A percentile compares a stretch with the other conserved stretches of the same genome.
Conservation (phyloP, 2,888 invertebrate genomes). For the Colletes collaris region DNA sequence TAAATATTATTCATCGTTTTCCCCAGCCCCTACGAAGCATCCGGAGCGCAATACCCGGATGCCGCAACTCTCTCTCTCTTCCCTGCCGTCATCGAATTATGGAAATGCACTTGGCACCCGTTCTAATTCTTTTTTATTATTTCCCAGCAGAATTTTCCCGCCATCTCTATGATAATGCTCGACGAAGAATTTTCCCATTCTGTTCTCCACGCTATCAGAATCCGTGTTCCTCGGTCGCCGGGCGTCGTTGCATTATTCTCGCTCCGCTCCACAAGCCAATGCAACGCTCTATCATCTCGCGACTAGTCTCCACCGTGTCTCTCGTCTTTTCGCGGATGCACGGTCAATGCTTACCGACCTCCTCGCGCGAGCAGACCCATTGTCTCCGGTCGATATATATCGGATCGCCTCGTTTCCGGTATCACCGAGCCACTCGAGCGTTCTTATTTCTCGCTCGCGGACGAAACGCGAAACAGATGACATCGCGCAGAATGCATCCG, state of each 20-base stretch:
- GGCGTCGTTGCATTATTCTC: slow-evolving; percentile 33
- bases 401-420: too few relatives aligned
- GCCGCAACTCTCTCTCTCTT: not conserved
- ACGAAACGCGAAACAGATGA: too few relatives aligned
- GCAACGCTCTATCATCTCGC: slow-evolving; percentile 4
- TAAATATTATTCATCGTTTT: slow-evolving; percentile 51
- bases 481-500: too few relatives aligned
- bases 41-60: slow-evolving; percentile 10
- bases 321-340: too few relatives aligned
- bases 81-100: slow-evolving; percentile 66
- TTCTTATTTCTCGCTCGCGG: too few relatives aligned
- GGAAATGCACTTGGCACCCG: slow-evolving; percentile 64
- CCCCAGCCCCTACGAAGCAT: slow-evolving; percentile 21
- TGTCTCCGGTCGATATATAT: too few relatives aligned
- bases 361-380: too few relatives aligned
- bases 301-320: too few relatives aligned
- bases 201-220: slow-evolving; percentile 5
- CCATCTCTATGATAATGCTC: slow-evolving; percentile 69
- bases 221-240: slow-evolving; percentile 4
- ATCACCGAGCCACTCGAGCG: too few relatives aligned
- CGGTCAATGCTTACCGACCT: too few relatives aligned
- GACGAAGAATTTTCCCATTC: slow-evolving; percentile 51
- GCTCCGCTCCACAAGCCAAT: not conserved
- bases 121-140: slow-evolving; percentile 71
- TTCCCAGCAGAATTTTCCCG: slow-evolving; percentile 61